These are phyloP conservation scores for Enteromius viviparus DNA, from an alignment of 2,797 vertebrate genomes.

Conservation along the genomic window DNA sequence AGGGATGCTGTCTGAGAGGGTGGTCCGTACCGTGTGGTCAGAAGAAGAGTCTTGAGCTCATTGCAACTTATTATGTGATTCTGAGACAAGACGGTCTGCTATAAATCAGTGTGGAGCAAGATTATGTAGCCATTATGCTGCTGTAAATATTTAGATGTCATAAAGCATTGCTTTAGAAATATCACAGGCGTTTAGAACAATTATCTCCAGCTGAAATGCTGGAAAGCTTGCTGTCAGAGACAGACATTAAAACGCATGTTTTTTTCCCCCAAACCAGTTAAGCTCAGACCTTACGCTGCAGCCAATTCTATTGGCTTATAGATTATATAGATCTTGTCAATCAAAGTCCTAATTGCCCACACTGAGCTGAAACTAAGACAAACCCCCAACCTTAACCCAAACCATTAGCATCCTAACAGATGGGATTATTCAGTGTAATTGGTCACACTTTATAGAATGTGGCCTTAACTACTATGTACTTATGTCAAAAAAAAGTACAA, in stretches of 20 bases:
- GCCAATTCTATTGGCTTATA: neutral
- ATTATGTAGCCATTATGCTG: neutral
- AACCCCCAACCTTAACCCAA: neutral
- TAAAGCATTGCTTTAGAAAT: neutral
- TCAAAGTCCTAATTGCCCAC: neutral
- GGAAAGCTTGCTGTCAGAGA: neutral
- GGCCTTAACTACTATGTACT: neutral
- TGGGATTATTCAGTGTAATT: neutral
- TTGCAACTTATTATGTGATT: conserved; percentile 6
- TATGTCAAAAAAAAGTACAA: neutral
- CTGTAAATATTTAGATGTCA: neutral
- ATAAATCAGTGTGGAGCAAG: conserved; percentile 7
- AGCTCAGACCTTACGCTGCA: neutral
- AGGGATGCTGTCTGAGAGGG: conserved; percentile 30
- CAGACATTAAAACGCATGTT: neutral
- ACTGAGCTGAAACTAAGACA: neutral
- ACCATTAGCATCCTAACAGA: neutral
- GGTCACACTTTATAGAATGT: neutral
- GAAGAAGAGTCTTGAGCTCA: conserved; percentile 13
- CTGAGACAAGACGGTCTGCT: conserved; percentile 9
- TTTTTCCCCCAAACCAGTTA: neutral
- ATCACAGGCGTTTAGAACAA: neutral
- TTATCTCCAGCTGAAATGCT: neutral
- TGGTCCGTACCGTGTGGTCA: conserved; percentile 27
- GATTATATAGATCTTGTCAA: neutral